Evolutionary conservation across 1,140 invertebrate species (phyloP).

Genomic region (Tyrophagus putrescentiae): DNA sequence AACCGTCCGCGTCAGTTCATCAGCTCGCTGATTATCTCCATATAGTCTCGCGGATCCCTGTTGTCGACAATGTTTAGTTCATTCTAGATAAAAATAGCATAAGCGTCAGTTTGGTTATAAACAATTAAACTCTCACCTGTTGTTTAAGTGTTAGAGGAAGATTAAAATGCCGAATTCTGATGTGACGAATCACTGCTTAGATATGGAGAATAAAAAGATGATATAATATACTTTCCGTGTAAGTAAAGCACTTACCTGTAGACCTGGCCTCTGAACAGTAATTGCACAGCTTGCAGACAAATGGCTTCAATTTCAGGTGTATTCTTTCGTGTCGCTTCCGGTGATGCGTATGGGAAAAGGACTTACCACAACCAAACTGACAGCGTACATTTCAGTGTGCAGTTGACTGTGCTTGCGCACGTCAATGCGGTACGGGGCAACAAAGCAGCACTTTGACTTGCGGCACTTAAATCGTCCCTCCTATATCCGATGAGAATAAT

Average conservation of each 20-base stretch:
- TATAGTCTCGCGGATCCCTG: slow-evolving; percentile 2
- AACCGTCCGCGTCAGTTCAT: too few species aligned
- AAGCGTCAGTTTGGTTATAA: too few species aligned
- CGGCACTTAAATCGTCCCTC: slow-evolving; percentile 4
- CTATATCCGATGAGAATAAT: too few species aligned
- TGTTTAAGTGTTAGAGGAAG: slow-evolving; percentile 1
- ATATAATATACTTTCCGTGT: too few species aligned
- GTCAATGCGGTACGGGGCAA: neutral
- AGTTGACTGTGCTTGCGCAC: slow-evolving; percentile 9
- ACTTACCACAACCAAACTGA: slow-evolving; percentile 10
- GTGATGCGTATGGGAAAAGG: slow-evolving; percentile 6
- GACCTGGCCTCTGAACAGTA: too few species aligned
- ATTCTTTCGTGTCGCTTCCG: too few species aligned
- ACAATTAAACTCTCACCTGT: too few species aligned
- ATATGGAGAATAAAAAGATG: too few species aligned
- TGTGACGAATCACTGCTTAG: slow-evolving; percentile 1
- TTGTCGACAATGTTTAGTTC: slow-evolving; percentile 10
- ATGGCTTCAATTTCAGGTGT: too few species aligned
- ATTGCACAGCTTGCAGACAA: too few species aligned
- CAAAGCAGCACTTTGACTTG: slow-evolving; percentile 7
- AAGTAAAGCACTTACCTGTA: too few species aligned
- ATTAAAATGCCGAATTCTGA: slow-evolving; percentile 9
- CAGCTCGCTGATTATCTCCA: neutral
- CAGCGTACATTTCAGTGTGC: slow-evolving; percentile 11
- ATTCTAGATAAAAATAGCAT: too few species aligned